Evolutionary conservation across 2,888 invertebrate species (phyloP), one percentile per base, ranked within the genome.

Genomic region (Seira musarum): DNA sequence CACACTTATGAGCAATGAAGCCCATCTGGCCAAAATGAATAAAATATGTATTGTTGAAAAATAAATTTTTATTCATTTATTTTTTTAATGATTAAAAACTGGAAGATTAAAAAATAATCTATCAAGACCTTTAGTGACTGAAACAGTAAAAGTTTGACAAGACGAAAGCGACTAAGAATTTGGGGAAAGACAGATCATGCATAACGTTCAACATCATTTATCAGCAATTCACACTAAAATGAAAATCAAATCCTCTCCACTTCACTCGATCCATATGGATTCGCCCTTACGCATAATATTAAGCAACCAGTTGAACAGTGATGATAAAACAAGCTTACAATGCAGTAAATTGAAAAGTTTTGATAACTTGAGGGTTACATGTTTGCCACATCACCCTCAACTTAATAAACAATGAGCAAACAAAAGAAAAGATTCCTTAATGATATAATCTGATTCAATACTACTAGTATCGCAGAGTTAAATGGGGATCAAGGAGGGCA

Each of bases 181-280:
- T 53, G 19, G 40, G 49, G 13, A 69, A 53, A 76, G 57, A 64
- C 49, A 64, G 17, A 25, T 68, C 63, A 61, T 61, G 13, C 61
- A 64, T 53, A 49, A 24, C 69, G 69, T n/a, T n/a, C n/a, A n/a
- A n/a, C 64, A 76, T 76, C 76, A 76, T 76, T 76, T 76, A 76
- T 76, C 70, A 69, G 69, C 49, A 69, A 65, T 57, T 63, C 68
- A 24, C 35, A 57, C 8, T 57, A n/a, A n/a, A n/a, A n/a, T n/a
- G n/a, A n/a, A n/a, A n/a, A n/a, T n/a, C n/a, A n/a, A n/a, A n/a
- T n/a, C 17, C 21, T 2, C 61, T n/a, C 2, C 61, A 1, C 21
- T 13, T 61, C 61, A 17, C 3, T 19, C 21, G 1, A 25, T 17
- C 15, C 17, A n/a, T 6, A 49, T 49, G 2, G n/a, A 49, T 6